Evolutionary conservation across 2,797 vertebrate species (phyloP), one percentile per base, ranked within the genome.

Genomic region (Caiman crocodilus): DNA sequence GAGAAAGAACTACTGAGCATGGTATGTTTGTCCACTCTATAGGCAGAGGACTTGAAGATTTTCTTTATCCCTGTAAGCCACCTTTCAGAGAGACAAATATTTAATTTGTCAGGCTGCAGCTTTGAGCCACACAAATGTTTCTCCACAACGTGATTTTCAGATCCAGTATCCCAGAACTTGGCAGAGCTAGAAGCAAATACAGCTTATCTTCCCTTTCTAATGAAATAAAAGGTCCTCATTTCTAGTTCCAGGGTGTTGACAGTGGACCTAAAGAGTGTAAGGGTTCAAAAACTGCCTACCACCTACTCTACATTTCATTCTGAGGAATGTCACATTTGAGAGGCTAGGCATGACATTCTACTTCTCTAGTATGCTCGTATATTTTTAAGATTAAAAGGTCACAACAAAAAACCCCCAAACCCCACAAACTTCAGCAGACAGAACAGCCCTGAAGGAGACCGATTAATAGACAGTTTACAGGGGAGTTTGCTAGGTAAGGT

Each of bases 371-470:
- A 50, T 50, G 42, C 42, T 50, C 9, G 42, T 50, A 50, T 50
- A 50, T 50, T 50, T 50, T 50, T 50, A 50, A 50, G 42, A 50
- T 50, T 50, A 50, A 50, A 50, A 50, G 10, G 42, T 50, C 42
- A 50, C 42, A 50, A 3, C 42, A 50, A 10, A 50, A 50, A 50
- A 50, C 42, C 42, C 42, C 42, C 42, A 50, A 50, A 50, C 82
- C 79, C 32, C 77, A 88, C 59, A 81, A 76, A 26, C 59, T 83
- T 79, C 56, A 89, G 20, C 90, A 67, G 69, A 67, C 83, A 84
- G 90, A 4, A 50, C 61, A 81, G 86, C 94, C 83, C 13, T 0
- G 82, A 82, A 92, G 94, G 94, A 93, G 59, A 4, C 42, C 3
- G 42, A 50, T 50, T 50, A 50, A 10, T 50, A 50, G 10, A 50